Percentiles rank a stretch among this genome's conserved stretches.
Evolutionary conservation across 2,113 vertebrate genomes (phyloP).

Genomic region (Etheostoma spectabile): DNA sequence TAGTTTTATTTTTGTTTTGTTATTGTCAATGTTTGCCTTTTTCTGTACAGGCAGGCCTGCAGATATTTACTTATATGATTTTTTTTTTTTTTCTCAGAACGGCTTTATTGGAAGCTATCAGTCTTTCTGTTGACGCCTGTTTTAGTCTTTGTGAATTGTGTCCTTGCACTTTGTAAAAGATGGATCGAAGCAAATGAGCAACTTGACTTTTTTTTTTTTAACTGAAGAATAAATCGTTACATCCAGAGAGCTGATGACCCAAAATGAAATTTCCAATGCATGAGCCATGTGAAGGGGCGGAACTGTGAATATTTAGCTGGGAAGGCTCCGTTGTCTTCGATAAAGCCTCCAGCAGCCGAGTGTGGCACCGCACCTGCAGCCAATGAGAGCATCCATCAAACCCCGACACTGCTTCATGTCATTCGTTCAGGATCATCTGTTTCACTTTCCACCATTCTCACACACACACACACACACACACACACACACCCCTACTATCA

Average conservation of each 20-base stretch:
- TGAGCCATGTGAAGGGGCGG: slow-evolving; percentile 30
- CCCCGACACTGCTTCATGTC: background rate
- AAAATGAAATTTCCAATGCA: slow-evolving; percentile 33
- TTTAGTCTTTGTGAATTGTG: slow-evolving; percentile 73
- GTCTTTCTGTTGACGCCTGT: slow-evolving; percentile 64
- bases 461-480: no score
- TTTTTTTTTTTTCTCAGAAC: slow-evolving; percentile 40
- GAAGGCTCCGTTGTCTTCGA: slow-evolving; percentile 7
- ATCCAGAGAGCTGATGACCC: slow-evolving; percentile 41
- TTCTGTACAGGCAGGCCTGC: slow-evolving; percentile 86
- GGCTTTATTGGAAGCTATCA: slow-evolving; percentile 53
- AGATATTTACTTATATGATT: slow-evolving; percentile 75
- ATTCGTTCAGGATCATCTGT: background rate
- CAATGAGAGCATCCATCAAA: background rate
- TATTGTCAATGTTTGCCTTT: slow-evolving; percentile 65
- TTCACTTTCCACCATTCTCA: background rate
- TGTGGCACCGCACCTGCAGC: background rate
- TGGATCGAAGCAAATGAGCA: slow-evolving; percentile 70
- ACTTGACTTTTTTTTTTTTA: slow-evolving; percentile 70
- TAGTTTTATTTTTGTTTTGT: slow-evolving; percentile 31
- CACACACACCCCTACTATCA: no score
- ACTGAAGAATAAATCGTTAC: slow-evolving; percentile 61
- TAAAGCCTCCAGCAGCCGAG: slow-evolving; percentile 3
- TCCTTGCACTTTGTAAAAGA: slow-evolving; percentile 83
- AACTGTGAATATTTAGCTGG: slow-evolving; percentile 33